A percentile compares a stretch with the other conserved stretches of the same genome.
phyloP scores from a whole-genome alignment of 2,113 vertebrate species.

The Sterrhoptilus dennistouni region DNA sequence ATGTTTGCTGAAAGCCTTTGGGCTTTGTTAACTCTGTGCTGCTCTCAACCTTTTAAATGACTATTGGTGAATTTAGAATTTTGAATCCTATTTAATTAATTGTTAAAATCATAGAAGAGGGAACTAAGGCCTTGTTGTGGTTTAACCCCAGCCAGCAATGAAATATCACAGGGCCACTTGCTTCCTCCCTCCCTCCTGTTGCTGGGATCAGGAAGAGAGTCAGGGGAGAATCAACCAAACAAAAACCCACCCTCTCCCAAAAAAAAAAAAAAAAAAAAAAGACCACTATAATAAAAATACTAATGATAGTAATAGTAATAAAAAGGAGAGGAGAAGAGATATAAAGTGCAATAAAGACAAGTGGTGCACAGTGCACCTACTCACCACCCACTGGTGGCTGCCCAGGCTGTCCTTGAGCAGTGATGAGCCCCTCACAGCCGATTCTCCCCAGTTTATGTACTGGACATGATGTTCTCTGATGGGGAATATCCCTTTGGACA shows the following conservation, averaged over 20 bases:
- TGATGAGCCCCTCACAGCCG: neutral
- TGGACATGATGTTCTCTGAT: accelerated
- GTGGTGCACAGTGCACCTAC: accelerated
- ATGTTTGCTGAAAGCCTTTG: neutral
- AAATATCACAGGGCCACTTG: neutral
- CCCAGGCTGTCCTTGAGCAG: neutral
- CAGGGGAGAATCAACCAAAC: neutral
- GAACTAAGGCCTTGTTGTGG: neutral
- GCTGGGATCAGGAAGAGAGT: neutral
- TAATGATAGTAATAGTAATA: neutral
- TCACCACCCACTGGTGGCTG: neutral
- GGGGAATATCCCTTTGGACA: neutral
- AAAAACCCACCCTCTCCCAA: neutral
- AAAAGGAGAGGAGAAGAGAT: neutral
- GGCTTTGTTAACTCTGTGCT: neutral
- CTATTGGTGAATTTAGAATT: neutral
- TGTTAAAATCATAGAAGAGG: neutral
- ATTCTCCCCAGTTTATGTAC: neutral
- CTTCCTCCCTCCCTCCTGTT: neutral
- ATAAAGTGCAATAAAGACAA: neutral
- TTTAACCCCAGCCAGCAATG: neutral
- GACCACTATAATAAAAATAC: neutral
- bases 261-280: neutral
- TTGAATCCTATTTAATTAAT: neutral
- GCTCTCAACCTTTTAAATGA: neutral